Base-by-base conservation (phyloP, 2,888 invertebrate genomes). In the Plagiodera versicolora region DNA sequence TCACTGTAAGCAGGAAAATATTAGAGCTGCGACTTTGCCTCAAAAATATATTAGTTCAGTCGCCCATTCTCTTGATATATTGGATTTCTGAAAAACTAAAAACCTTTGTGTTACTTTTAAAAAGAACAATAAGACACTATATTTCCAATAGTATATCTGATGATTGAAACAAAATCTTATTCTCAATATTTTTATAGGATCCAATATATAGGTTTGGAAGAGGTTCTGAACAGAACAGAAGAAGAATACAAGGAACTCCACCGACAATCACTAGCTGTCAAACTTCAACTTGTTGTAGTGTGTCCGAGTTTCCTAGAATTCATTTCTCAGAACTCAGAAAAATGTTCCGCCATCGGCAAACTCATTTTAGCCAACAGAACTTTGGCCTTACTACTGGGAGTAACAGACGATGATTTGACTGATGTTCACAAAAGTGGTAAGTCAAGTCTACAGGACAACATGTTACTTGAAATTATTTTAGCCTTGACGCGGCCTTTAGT, bases 341-440 rank as follows among this genome's bases (percentile, higher is more conserved):
- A 86, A 17, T 78, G 80, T 0, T 75, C 81, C 2, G 80, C 79
- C 47, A 79, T 87, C 28, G 85, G 87, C 11, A 84, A 83, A 56
- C 75, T 89, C 45, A 81, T 91, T 61, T 84, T 86, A 70, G 83
- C 87, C 0, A 91, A 91, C 64, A 87, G 90, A 70, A 88, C 92
- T 10, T 80, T 94, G 60, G 91, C 90, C 9, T 89, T 94, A 83
- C 82, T 94, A 70, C 81, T 94, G 28, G 94, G 94, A 1, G 90
- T 93, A 0, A 86, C 87, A 59, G 92, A 90, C 73, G 85, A 84
- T 50, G 86, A 89, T 70, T 81, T 93, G 48, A 85, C 86, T 58
- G 86, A 89, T 56, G 82, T 84, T 63, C 90, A 92, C 72, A 86
- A 85, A 76, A 85, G 85, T 80, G 87, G 89, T 89, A 80, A 75